Evolutionary conservation across 2,113 vertebrate genomes (phyloP).

Genomic region (Gymnocephalus cernua): DNA sequence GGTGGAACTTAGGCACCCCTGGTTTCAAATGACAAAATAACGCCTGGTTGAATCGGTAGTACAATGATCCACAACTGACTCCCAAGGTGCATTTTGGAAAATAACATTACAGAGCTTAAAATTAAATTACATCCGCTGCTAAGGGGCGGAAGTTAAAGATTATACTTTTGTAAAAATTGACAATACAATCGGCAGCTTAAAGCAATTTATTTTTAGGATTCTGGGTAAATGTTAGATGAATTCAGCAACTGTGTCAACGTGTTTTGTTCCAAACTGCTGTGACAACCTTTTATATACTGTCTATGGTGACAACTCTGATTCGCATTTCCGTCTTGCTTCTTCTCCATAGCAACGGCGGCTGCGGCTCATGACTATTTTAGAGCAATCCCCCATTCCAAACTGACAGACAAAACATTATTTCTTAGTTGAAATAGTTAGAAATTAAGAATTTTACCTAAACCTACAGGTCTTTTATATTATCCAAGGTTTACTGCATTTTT

Average conservation of each 20-base stretch:
- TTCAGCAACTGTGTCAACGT: neutral
- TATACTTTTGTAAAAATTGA: neutral
- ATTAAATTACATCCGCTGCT: neutral
- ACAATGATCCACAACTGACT: neutral
- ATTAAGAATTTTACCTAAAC: neutral
- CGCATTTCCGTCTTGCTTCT: neutral
- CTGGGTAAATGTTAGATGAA: neutral
- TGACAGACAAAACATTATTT: neutral
- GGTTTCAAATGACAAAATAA: neutral
- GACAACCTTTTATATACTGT: too few species aligned
- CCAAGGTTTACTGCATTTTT: neutral
- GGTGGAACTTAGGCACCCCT: neutral
- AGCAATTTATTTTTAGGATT: neutral
- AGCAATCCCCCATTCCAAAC: neutral
- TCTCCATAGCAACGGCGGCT: neutral
- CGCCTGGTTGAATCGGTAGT: neutral
- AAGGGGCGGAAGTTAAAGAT: neutral
- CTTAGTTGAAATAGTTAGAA: neutral
- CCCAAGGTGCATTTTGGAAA: neutral
- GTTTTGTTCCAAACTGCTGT: neutral
- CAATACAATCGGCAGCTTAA: neutral
- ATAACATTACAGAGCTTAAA: neutral
- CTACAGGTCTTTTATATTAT: neutral
- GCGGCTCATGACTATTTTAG: slow-evolving; percentile 1
- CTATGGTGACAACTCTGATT: too few species aligned